Evolutionary conservation across 2,888 invertebrate species (phyloP), one percentile per base, ranked within the genome.

Genomic region (Papilio demoleus): DNA sequence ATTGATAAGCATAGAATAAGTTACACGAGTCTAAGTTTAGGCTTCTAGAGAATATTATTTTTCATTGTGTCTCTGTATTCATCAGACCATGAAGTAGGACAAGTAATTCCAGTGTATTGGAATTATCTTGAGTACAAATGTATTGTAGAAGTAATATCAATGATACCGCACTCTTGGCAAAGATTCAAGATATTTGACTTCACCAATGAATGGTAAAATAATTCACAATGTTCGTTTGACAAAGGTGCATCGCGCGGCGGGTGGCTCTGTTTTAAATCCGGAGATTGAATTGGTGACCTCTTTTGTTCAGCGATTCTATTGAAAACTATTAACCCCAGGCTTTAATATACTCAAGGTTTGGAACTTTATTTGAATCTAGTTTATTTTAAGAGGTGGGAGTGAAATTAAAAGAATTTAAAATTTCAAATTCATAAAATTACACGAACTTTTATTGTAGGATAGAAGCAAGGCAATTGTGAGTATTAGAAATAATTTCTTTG

Each of bases 221-320:
- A 64, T 40, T 56, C 38, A 27, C 17, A 17, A 56, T 40, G 24
- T 64, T 11, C 64, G 22, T 64, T 40, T 56, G 36, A 64, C 22
- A 27, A 27, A 38, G 64, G 53, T 53, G 53, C 45, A 62, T 62
- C 34, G 45, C 12, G 47, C 34, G 62, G 31, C 31, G 62, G 31
- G 11, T 17, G 34, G 62, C 34, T 47, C 62, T 19, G 45, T 31
- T 62, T 62, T 62, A 34, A 62, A 31, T 34, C 31, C 19, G 31
- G 17, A 14, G 62, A 47, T 31, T 47, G 31, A 62, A 34, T 34
- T 34, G 62, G 34, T 31, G 62, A 45, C 62, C 45, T 27, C 62
- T 62, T 62, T 62, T 62, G 62, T 62, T 62, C 47, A 19, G 6
- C 9, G 45, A 62, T 47, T 62, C 45, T 47, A 62, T 47, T 45